Conservation (phyloP, 2,797 vertebrate species). For the Acropternis orthonyx region DNA sequence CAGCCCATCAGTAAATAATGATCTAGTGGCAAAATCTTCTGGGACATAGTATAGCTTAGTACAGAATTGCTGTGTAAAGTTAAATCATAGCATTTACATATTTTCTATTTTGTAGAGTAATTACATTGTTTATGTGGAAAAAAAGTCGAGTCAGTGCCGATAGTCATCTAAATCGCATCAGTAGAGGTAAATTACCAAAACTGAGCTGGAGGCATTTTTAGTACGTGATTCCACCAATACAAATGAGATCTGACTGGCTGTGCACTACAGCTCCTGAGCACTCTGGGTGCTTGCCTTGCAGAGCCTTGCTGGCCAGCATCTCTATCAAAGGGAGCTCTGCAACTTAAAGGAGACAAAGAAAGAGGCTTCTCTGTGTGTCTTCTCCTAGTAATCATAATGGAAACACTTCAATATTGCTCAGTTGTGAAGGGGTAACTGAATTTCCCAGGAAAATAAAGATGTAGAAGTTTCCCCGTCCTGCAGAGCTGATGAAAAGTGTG, state of each 20-base stretch:
- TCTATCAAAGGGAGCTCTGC: background rate
- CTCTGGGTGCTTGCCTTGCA: background rate
- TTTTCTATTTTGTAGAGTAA: background rate
- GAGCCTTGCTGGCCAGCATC: background rate
- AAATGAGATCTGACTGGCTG: background rate
- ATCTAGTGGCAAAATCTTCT: constrained; percentile 57
- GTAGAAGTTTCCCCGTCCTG: background rate
- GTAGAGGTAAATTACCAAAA: background rate
- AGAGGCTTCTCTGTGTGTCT: fast-evolving
- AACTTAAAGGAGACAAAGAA: background rate
- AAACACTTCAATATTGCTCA: background rate
- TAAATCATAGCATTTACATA: constrained; percentile 20
- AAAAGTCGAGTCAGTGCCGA: background rate
- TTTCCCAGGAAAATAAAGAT: background rate
- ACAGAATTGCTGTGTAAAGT: constrained; percentile 8
- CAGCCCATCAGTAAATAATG: constrained; percentile 66
- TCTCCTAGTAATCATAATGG: background rate
- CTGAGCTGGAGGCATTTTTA: background rate
- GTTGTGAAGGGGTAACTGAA: background rate
- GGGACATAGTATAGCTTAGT: background rate
- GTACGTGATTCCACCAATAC: background rate
- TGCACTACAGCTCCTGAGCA: fast-evolving
- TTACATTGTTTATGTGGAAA: background rate
- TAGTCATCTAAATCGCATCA: background rate
- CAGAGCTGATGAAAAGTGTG: background rate